Percentiles rank a stretch among this genome's conserved stretches.
Evolutionary conservation across 2,888 invertebrate genomes (phyloP).

Genomic region (Stenurella melanura): DNA sequence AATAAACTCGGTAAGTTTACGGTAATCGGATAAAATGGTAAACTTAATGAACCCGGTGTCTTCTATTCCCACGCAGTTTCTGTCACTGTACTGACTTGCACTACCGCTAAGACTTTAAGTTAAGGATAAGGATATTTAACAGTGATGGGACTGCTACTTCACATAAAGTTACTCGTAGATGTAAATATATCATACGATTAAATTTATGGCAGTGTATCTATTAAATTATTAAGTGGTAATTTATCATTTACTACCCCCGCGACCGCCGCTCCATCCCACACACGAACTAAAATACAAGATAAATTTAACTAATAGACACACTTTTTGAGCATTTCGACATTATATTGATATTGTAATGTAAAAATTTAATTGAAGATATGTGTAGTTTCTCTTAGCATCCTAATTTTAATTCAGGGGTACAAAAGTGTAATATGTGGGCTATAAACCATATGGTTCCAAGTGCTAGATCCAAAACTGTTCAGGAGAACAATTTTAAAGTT

Average conservation of each 20-base stretch:
- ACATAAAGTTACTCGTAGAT: conserved; percentile 45
- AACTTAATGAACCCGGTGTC: conserved; percentile 63
- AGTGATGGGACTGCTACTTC: conserved; percentile 44
- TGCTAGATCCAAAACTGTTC: no score
- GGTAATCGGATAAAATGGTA: conserved; percentile 64
- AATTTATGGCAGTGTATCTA: conserved; percentile 47
- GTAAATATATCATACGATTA: conserved; percentile 45
- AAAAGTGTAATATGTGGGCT: no score
- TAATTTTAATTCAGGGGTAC: no score
- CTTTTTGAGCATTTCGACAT: neutral
- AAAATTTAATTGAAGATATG: neutral
- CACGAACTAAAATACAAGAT: conserved; percentile 19
- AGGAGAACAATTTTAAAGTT: no score
- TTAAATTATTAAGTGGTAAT: conserved; percentile 53
- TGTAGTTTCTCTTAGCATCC: neutral
- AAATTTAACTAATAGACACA: conserved; percentile 17
- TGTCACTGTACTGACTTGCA: conserved; percentile 53
- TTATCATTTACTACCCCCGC: conserved; percentile 50
- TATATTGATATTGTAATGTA: neutral
- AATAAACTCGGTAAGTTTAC: conserved; percentile 54
- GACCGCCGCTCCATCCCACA: conserved; percentile 9
- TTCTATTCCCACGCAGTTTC: conserved; percentile 58
- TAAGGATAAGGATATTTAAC: conserved; percentile 30
- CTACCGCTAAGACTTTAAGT: conserved; percentile 42
- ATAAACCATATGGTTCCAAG: no score